Evolutionary conservation across 35 echinoderm and acorn worm species (phyloP), one percentile per base, ranked within the genome.

Genomic region (Eucidaris tribuloides): DNA sequence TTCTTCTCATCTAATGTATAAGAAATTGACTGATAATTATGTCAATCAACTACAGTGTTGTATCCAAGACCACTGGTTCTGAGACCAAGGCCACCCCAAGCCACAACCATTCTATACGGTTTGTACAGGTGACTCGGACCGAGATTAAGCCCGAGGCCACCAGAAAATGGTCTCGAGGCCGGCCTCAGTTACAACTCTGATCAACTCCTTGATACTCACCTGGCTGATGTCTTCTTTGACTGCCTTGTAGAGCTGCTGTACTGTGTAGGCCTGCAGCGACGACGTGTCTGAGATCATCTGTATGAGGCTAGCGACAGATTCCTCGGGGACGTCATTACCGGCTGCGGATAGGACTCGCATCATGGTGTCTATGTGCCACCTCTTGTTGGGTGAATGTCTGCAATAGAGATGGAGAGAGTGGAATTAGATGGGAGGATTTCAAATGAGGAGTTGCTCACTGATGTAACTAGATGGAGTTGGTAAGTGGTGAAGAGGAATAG

Each of bases 341-440:
- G 94, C 94, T 33, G 85, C 85, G 14, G 89, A 89, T 43, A 97
- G 54, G 7, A 92, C 90, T 81, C 89, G 82, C 94, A 97, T 97
- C 94, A 97, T 97, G 50, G 94, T 97, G 86, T 97, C 94, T 97
- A 97, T 97, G 62, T 97, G 94, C 94, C 94, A 97, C 79, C 94
- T 92, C 82, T 89, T 92, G 57, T 97, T 97, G 3, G 94, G 94
- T 27, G 94, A 50, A 80, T 86, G 83, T 81, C 94, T 97, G 63
- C 18, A 42, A 39, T 55, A 52, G 48, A 71, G 46, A 79, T 3
- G 27, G 15, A 79, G 31, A n/a, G n/a, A n/a, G n/a, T n/a, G n/a
- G n/a, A n/a, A n/a, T n/a, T n/a, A n/a, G n/a, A n/a, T n/a, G n/a
- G n/a, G n/a, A n/a, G n/a, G n/a, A n/a, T n/a, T n/a, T n/a, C n/a